Evolutionary conservation across 2,797 vertebrate genomes (phyloP).

Genomic region (Rhinogobio ventralis): DNA sequence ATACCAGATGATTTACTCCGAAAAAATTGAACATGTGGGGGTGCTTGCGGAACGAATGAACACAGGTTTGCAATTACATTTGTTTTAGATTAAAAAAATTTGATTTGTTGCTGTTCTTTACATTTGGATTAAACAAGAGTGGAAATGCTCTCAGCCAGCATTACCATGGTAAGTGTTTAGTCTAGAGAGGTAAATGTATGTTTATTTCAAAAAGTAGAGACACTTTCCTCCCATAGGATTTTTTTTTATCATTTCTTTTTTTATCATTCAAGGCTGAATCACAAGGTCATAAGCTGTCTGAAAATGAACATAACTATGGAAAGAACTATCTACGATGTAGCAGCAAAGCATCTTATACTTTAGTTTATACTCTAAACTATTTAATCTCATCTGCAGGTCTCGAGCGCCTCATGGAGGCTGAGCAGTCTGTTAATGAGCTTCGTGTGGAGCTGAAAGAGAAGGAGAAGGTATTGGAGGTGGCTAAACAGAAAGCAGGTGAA

Average conservation of each 20-base stretch:
- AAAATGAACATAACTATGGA: not conserved
- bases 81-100: not conserved
- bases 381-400: slow-evolving; percentile 72
- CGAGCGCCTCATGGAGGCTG: slow-evolving; percentile 85
- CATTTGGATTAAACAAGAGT: not conserved
- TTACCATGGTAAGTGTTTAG: not conserved
- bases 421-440: slow-evolving; percentile 81
- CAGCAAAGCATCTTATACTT: slow-evolving; percentile 19
- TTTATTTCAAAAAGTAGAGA: too few species aligned
- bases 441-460: slow-evolving; percentile 80
- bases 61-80: slow-evolving; percentile 74
- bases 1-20: slow-evolving; percentile 83
- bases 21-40: slow-evolving; percentile 78
- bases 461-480: slow-evolving; percentile 81
- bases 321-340: not conserved
- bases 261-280: not conserved
- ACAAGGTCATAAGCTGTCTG: not conserved
- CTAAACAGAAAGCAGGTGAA: slow-evolving; percentile 80
- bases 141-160: not conserved
- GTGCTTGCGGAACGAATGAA: slow-evolving; percentile 82
- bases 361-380: slow-evolving; percentile 28
- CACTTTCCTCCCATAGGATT: too few species aligned
- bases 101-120: not conserved
- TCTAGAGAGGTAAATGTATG: not conserved
- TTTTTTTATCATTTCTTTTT: too few species aligned